Percentiles rank a stretch among this genome's conserved stretches.
These are phyloP conservation scores for Fragum fragum DNA, from an alignment of 2,888 invertebrate species.

Conservation along the genomic window DNA sequence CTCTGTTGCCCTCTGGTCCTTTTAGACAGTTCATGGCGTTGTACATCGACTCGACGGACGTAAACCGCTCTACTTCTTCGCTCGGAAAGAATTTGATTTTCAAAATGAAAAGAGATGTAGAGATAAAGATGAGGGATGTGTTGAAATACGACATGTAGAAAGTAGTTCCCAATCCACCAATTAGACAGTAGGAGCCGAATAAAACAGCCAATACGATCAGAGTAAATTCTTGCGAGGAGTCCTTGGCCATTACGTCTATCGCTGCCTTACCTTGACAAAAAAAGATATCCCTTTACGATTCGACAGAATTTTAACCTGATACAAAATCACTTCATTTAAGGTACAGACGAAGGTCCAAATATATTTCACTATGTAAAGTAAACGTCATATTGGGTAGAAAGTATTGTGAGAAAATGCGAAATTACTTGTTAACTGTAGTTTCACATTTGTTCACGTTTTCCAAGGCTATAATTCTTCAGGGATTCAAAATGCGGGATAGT, in stretches of 20 bases:
- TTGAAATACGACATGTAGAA: conserved; percentile 85
- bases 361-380: too few relatives aligned
- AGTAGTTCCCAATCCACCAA: conserved; percentile 83
- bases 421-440: too few relatives aligned
- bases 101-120: conserved; percentile 75
- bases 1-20: conserved; percentile 28
- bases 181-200: conserved; percentile 80
- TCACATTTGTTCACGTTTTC: too few relatives aligned
- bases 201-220: conserved; percentile 78
- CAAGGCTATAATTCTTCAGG: too few relatives aligned
- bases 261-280: conserved; percentile 77
- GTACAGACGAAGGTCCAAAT: too few relatives aligned
- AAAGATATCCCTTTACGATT: too few relatives aligned
- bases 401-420: too few relatives aligned
- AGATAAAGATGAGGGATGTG: conserved; percentile 79
- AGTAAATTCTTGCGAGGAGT: conserved; percentile 77
- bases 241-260: conserved; percentile 75
- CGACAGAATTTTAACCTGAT: too few relatives aligned
- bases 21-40: conserved; percentile 71
- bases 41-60: conserved; percentile 68
- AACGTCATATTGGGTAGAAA: too few relatives aligned
- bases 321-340: too few relatives aligned
- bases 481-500: neutral
- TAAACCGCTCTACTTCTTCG: conserved; percentile 60
- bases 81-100: conserved; percentile 70